Conservation (phyloP, 2,888 invertebrate genomes). For the Busseola fusca region DNA sequence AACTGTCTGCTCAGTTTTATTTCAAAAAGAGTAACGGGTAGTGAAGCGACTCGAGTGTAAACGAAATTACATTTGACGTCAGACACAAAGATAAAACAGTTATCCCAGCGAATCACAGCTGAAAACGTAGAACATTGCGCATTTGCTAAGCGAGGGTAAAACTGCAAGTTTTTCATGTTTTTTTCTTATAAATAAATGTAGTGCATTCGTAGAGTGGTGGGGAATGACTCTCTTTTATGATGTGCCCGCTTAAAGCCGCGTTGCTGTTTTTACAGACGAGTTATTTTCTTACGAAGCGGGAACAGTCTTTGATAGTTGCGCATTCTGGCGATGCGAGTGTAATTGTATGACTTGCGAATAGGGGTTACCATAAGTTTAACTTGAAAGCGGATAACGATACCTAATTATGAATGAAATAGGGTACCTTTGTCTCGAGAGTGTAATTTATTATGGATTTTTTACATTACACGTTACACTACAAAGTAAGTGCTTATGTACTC, state of each 20-base stretch:
- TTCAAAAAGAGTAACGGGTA: constrained; percentile 46
- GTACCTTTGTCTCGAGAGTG: not conserved
- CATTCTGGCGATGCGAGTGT: constrained; percentile 61
- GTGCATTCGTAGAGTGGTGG: constrained; percentile 66
- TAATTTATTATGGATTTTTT: not conserved
- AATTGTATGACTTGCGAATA: constrained; percentile 62
- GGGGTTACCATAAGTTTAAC: constrained; percentile 38
- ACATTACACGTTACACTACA: no score
- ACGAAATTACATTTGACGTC: constrained; percentile 54
- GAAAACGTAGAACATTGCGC: constrained; percentile 61
- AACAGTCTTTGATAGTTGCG: constrained; percentile 59
- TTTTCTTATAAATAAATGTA: constrained; percentile 71
- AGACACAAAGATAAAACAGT: constrained; percentile 50
- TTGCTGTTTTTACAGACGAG: constrained; percentile 48
- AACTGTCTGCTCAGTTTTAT: constrained; percentile 50
- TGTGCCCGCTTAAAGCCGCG: constrained; percentile 51
- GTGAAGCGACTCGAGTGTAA: constrained; percentile 49
- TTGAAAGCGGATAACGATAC: constrained; percentile 5
- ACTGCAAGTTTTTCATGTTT: constrained; percentile 56
- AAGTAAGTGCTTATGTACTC: no score
- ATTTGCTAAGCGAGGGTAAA: constrained; percentile 59
- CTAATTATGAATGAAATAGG: not conserved
- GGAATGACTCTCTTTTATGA: constrained; percentile 64
- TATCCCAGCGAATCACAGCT: constrained; percentile 54
- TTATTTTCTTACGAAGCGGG: constrained; percentile 65